These are phyloP conservation scores for Cyprinodon variegatus DNA, from an alignment of 2,113 vertebrate species.

Conservation along the genomic window DNA sequence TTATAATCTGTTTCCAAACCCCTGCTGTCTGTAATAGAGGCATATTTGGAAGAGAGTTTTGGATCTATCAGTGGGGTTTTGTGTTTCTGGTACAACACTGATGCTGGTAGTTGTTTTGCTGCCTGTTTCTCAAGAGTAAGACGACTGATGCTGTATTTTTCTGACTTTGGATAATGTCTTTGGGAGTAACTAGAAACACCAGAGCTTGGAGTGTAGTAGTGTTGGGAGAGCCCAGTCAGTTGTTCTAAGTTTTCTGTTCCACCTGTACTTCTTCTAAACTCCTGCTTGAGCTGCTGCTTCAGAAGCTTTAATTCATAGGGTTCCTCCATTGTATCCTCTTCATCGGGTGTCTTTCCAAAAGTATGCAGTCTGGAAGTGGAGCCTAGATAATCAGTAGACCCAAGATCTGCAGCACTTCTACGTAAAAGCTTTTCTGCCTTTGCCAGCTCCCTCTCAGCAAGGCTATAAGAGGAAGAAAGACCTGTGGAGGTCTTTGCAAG, in stretches of 20 bases:
- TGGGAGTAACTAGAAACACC: constrained; percentile 82
- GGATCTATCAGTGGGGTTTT: constrained; percentile 90
- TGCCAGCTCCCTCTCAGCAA: constrained; percentile 93
- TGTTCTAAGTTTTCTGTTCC: constrained; percentile 93
- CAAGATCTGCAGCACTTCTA: constrained; percentile 84
- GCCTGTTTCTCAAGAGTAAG: constrained; percentile 98
- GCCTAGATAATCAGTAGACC: constrained; percentile 90
- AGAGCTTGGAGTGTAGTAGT: constrained; percentile 88
- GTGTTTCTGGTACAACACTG: constrained; percentile 96
- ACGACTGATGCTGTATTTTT: constrained; percentile 98
- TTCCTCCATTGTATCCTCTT: constrained; percentile 97
- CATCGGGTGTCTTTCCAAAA: constrained; percentile 93
- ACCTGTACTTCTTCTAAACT: constrained; percentile 93
- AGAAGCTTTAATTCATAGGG: constrained; percentile 96
- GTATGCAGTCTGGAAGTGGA: constrained; percentile 90
- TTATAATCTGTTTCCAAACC: constrained; percentile 92
- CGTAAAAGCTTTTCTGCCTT: constrained; percentile 93
- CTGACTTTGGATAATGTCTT: constrained; percentile 91
- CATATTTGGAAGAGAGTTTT: constrained; percentile 92
- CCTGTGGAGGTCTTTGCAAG: constrained; percentile 88
- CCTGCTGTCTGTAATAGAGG: constrained; percentile 91
- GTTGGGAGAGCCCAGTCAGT: constrained; percentile 89
- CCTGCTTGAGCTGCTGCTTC: constrained; percentile 98
- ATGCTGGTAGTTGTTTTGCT: constrained; percentile 93
- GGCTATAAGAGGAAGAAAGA: constrained; percentile 88